Evolutionary conservation across 1,140 invertebrate genomes (phyloP).

Genomic region (Conus betulinus): DNA sequence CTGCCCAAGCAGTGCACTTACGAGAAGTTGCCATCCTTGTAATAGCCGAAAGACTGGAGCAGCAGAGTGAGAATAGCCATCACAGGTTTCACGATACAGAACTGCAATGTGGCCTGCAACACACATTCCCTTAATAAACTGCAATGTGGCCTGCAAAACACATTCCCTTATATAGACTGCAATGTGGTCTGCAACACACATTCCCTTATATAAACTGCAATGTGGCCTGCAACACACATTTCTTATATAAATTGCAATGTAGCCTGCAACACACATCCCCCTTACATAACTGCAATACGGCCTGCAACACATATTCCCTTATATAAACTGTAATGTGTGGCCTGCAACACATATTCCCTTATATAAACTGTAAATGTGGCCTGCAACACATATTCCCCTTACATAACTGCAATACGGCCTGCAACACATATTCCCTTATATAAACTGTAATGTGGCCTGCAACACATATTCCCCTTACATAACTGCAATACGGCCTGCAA

Average conservation of each 20-base stretch:
- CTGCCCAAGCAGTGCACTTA: not conserved
- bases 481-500: too few relatives aligned
- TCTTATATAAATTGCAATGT: not conserved
- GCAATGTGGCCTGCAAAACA: not conserved
- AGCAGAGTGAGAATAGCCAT: slow-evolving; percentile 99
- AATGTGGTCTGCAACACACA: too few relatives aligned
- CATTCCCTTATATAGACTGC: not conserved
- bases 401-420: too few relatives aligned
- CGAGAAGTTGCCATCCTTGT: not conserved
- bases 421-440: too few relatives aligned
- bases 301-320: too few relatives aligned
- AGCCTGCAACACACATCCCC: not conserved
- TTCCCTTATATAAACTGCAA: slow-evolving; percentile 74
- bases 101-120: slow-evolving; percentile 87
- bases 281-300: not conserved
- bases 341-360: too few relatives aligned
- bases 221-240: slow-evolving; percentile 77
- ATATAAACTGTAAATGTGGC: too few relatives aligned
- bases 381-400: too few relatives aligned
- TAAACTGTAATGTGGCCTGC: too few relatives aligned
- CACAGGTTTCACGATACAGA: slow-evolving; percentile 97
- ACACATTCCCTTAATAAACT: not conserved
- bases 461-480: too few relatives aligned
- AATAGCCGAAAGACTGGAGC: slow-evolving; percentile 87
- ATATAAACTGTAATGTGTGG: too few relatives aligned